These are phyloP conservation scores for Plemyria rubiginata DNA, from an alignment of 2,888 invertebrate species.

Conservation along the genomic window DNA sequence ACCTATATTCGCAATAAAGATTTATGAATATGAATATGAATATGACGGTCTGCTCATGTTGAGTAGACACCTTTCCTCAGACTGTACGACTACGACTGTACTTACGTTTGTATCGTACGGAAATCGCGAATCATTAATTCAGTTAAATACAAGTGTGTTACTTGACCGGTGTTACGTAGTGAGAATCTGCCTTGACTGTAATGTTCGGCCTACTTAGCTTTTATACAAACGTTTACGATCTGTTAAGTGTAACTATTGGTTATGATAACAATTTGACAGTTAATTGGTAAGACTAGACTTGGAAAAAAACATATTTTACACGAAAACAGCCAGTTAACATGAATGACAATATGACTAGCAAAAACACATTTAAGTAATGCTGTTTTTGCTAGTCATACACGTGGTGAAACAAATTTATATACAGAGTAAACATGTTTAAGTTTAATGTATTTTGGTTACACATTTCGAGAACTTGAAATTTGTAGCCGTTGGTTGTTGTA, in stretches of 20 bases:
- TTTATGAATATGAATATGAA: no score
- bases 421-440: no score
- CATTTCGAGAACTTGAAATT: background rate
- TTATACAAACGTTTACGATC: background rate
- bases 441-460: background rate
- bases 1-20: no score
- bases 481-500: no score
- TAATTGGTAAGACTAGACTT: no score
- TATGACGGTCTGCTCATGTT: background rate
- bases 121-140: constrained; percentile 38
- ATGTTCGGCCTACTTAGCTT: constrained; percentile 9
- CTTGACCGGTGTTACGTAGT: constrained; percentile 27
- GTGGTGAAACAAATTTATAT: background rate
- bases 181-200: constrained; percentile 24
- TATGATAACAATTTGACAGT: background rate
- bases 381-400: background rate
- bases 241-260: background rate
- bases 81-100: no score
- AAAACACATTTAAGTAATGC: no score
- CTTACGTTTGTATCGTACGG: constrained; percentile 29
- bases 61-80: background rate
- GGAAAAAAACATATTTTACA: no score
- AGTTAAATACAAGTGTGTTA: constrained; percentile 34
- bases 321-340: no score
- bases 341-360: no score